Evolutionary conservation across 1,140 invertebrate species (phyloP), one percentile per base, ranked within the genome.

Genomic region (Drosophila rufa): DNA sequence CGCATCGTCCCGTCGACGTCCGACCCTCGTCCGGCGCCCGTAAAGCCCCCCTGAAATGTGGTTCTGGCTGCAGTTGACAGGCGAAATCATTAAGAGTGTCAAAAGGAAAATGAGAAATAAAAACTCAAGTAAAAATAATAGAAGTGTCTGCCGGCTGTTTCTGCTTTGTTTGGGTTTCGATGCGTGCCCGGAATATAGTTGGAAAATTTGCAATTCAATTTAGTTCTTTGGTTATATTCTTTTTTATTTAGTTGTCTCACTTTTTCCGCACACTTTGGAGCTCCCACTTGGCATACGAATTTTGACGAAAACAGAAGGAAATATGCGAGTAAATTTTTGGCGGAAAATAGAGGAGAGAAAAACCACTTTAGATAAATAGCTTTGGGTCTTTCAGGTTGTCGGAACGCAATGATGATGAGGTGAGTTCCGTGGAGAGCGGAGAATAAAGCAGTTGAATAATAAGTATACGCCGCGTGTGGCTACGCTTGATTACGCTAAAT

Each of bases 21-120:
- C 17, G 38, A 53, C 46, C 33, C 56, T 43, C 45, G 22, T 25
- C 48, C 48, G 66, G 15, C 42, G 33, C 40, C 68, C 42, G n/a
- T 33, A 50, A 60, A 45, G 46, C 47, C 45, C 42, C 45, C 22
- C 42, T 30, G n/a, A 65, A 65, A 58, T 56, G 33, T 48, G 38
- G 66, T 57, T 69, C 64, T 36, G 17, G 50, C 56, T 61, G 64
- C 64, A 66, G 70, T 73, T 89, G 85, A 90, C 85, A 90, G 55
- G 81, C 75, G 48, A 85, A 89, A 82, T 89, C 85, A 90, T 90
- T 85, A 90, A 85, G 78, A 89, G 79, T 89, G 85, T 89, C 81
- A 82, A 82, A 56, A 79, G 65, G 62, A 85, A 81, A 89, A 47
- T 64, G 50, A 79, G 65, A 59, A 51, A 71, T 36, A 43, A 47